Evolutionary conservation across 1,140 invertebrate species (phyloP), one percentile per base, ranked within the genome.

Genomic region (Papilio polyxenes): DNA sequence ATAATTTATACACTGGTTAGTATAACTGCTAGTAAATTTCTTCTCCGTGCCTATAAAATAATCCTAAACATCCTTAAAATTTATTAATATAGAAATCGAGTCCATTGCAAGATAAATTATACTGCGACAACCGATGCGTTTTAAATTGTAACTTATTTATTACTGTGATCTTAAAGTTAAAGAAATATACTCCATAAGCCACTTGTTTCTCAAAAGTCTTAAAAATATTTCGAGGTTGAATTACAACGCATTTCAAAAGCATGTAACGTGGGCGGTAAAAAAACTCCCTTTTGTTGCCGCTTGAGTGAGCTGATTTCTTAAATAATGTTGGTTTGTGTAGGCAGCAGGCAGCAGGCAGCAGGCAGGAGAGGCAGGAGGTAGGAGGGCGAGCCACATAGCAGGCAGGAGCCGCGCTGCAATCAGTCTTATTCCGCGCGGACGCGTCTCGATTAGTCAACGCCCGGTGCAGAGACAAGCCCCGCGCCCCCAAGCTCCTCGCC

Each of bases 391-490:
- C 88, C 90, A 89, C 88, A 89, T 87, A 88, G 89, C 88, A 90
- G 87, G 87, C 89, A 92, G 91, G 88, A 90, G 89, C 89, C 85
- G 84, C 83, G 88, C 82, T 87, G 92, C 92, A 92, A 94, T 94
- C 92, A 93, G 89, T 94, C 92, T 93, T 93, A 92, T 93, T 94
- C 92, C 93, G 88, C 89, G 91, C 91, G 91, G 93, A 93, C 93
- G 92, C 90, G 89, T 88, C 87, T 82, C 92, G 89, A 94, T 94
- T 94, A 93, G 91, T 94, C 92, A 94, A 93, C 92, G 93, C 91
- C 93, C 83, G 87, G 84, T 89, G 90, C 92, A 93, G 92, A 92
- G 92, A 92, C 92, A 92, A 89, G 88, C 87, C 83, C 90, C 90
- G 62, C 62, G 62, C 23, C 31, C 65, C 90, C 88, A 74, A 84